Percentiles rank a stretch among this genome's conserved stretches.
These are phyloP conservation scores for Drosophila seclusa DNA, from an alignment of 2,888 invertebrate species.

Conservation along the genomic window DNA sequence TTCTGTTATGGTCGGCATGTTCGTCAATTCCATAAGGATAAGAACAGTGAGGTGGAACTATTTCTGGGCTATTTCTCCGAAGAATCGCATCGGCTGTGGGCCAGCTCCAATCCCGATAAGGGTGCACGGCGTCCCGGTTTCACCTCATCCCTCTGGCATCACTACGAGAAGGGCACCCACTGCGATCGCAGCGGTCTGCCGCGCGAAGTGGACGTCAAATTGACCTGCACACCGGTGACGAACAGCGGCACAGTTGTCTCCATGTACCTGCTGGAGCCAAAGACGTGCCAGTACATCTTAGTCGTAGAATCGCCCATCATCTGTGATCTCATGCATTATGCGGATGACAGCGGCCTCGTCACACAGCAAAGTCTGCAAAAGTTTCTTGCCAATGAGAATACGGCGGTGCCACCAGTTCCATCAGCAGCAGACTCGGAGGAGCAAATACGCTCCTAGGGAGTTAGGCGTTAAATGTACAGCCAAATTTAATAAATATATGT, in stretches of 20 bases:
- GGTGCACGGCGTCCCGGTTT: constrained; percentile 87
- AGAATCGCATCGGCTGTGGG: constrained; percentile 93
- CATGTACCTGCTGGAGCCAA: constrained; percentile 95
- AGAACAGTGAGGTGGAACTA: constrained; percentile 89
- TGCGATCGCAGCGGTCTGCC: constrained; percentile 93
- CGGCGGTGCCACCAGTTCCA: constrained; percentile 16
- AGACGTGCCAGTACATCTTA: constrained; percentile 96
- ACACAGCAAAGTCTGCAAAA: constrained; percentile 77
- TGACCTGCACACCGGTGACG: constrained; percentile 90
- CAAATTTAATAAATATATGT: constrained; percentile 13
- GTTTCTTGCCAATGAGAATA: constrained; percentile 36
- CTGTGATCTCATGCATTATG: constrained; percentile 92
- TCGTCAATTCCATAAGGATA: constrained; percentile 94
- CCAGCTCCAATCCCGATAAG: constrained; percentile 92
- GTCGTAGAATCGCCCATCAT: constrained; percentile 97
- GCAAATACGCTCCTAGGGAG: constrained; percentile 57
- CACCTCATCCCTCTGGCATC: constrained; percentile 92
- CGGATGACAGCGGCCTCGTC: constrained; percentile 92
- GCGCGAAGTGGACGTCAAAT: constrained; percentile 93
- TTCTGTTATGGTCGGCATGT: constrained; percentile 97
- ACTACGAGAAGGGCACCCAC: constrained; percentile 93
- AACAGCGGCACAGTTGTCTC: constrained; percentile 92
- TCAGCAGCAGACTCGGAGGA: constrained; percentile 47
- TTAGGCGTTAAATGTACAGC: constrained; percentile 3
- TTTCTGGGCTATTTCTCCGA: constrained; percentile 92